These are phyloP conservation scores for Emydocephalus ijimae DNA, from an alignment of 2,113 vertebrate genomes.

Conservation along the genomic window DNA sequence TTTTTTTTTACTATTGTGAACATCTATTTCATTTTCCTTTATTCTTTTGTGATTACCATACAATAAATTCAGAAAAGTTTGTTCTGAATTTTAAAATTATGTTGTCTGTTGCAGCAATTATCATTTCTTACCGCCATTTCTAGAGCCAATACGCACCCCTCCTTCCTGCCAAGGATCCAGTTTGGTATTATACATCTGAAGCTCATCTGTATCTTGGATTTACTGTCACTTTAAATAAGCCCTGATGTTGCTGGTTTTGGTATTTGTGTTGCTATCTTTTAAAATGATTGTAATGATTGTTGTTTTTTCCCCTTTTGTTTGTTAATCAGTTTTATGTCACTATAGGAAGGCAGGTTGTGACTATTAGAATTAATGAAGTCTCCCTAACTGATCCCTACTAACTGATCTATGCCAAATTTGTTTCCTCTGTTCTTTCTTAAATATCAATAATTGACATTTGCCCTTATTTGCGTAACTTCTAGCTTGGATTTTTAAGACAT, in stretches of 20 bases:
- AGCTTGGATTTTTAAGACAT: not conserved
- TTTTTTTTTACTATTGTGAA: constrained; percentile 52
- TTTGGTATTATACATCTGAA: constrained; percentile 58
- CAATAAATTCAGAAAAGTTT: constrained; percentile 56
- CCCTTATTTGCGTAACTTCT: not conserved
- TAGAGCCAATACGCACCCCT: constrained; percentile 7
- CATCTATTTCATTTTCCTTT: constrained; percentile 60
- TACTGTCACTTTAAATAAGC: constrained; percentile 47
- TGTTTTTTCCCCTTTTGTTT: not conserved
- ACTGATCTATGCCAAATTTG: not conserved
- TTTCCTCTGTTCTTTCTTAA: not conserved
- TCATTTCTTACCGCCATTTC: constrained; percentile 36
- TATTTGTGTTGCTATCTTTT: not conserved
- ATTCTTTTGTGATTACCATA: constrained; percentile 56
- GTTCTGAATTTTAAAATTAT: constrained; percentile 48
- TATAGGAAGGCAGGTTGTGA: not conserved
- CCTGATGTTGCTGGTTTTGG: not conserved
- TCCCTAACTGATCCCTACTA: not conserved
- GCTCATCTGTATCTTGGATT: constrained; percentile 67
- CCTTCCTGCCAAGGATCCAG: constrained; percentile 35
- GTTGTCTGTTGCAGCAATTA: constrained; percentile 13
- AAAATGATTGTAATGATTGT: not conserved
- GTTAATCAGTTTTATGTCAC: not conserved
- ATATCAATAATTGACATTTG: not conserved
- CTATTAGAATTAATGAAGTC: not conserved